Evolutionary conservation across 2,797 vertebrate genomes (phyloP), one percentile per base, ranked within the genome.

Genomic region (Sebastes variabilis): DNA sequence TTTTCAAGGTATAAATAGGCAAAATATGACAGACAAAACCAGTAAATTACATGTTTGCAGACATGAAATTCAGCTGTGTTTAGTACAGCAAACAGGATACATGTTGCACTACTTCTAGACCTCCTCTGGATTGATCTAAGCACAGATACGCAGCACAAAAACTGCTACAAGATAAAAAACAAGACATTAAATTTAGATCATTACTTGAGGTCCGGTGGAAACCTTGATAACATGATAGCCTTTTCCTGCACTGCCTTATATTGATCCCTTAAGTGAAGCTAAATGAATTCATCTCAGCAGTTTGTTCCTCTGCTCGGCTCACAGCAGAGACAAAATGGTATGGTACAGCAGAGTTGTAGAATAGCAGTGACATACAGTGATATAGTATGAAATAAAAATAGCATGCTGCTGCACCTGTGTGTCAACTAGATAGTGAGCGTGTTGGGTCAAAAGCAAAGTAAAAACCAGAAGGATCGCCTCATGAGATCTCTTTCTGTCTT

Each of bases 21-120:
- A 20, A 64, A 79, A 79, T 56, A 59, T 69, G 32, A 73, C 61
- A 77, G 58, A 71, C 54, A 77, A 72, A 76, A 83, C 61, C 61
- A 68, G 55, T 65, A 79, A 84, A 86, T 80, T 70, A 84, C 38
- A 80, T 71, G 67, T 75, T 77, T 60, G 52, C 60, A 72, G 60
- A 75, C 73, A 75, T 78, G 20, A 80, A 73, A 62, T 75, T 65
- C 67, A 81, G 60, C 66, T 72, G 77, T 76, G 68, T 72, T 72
- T 66, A 46, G 66, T 38, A 42, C 66, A 55, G 10, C 60, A 42
- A 61, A 77, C 38, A 72, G 14, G 24, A 85, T 65, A 42, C 20
- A 25, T 55, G 10, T 68, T 32, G 22, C n/a, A 29, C 36, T 56
- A 30, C n/a, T 62, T 60, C 20, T 56, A 46, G 49, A 67, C 30